phyloP scores from a whole-genome alignment of 1,140 invertebrate genomes.

The Seison nebaliae region DNA sequence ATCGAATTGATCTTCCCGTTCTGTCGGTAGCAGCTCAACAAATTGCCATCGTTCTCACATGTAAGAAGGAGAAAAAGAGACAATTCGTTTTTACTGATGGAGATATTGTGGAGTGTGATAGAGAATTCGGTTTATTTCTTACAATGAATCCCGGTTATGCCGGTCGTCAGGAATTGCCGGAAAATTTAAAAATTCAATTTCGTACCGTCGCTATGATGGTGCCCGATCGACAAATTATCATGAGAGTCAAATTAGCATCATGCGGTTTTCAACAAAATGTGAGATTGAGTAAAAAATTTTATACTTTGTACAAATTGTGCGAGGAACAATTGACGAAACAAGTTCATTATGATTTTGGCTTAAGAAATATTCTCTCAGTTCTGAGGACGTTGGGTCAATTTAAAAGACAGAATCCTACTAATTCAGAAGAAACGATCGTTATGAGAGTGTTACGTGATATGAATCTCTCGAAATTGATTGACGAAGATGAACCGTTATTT shows the following conservation, averaged over 20 bases:
- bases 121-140: not conserved
- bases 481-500: constrained; percentile 84
- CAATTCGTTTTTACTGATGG: constrained; percentile 4
- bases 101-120: not conserved
- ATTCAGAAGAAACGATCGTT: constrained; percentile 72
- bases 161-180: constrained; percentile 69
- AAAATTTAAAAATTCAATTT: constrained; percentile 90
- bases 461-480: constrained; percentile 78
- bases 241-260: constrained; percentile 70
- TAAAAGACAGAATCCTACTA: constrained; percentile 61
- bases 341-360: constrained; percentile 84
- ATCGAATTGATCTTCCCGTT: constrained; percentile 28
- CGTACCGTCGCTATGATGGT: constrained; percentile 40
- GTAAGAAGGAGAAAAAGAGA: not conserved
- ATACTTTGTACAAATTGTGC: constrained; percentile 76
- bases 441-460: constrained; percentile 91
- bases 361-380: constrained; percentile 77
- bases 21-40: constrained; percentile 29
- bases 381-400: constrained; percentile 62
- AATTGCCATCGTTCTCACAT: constrained; percentile 16
- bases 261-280: constrained; percentile 87
- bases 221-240: constrained; percentile 68
- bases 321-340: constrained; percentile 90
- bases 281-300: constrained; percentile 72
- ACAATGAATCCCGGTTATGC: constrained; percentile 63